A percentile compares a stretch with the other conserved stretches of the same genome.
Evolutionary conservation across 2,888 invertebrate genomes (phyloP).

Genomic region (Drosophila mettleri): DNA sequence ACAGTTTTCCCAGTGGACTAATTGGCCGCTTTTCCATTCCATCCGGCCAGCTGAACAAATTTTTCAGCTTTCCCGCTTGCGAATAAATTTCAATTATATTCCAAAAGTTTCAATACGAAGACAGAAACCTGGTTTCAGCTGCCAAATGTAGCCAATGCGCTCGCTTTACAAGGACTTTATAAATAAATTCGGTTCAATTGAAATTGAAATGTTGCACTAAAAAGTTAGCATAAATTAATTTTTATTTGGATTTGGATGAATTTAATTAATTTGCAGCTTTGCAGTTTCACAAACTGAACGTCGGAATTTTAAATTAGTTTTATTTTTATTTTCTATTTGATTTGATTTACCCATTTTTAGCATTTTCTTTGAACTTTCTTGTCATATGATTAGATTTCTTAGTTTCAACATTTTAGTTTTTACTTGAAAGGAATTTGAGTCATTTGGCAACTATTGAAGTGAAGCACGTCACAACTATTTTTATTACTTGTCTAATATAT

Average conservation of each 20-base stretch:
- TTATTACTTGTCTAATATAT: too few species aligned
- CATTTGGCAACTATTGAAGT: slow-evolving; percentile 5
- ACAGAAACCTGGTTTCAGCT: not conserved
- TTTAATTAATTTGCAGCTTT: slow-evolving; percentile 1
- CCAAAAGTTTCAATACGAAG: not conserved
- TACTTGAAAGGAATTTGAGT: not conserved
- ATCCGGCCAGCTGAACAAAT: slow-evolving; percentile 20
- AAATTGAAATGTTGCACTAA: not conserved
- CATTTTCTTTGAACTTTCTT: not conserved
- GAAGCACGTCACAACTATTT: rapidly evolving
- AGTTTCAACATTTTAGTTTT: slow-evolving; percentile 1
- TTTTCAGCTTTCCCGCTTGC: slow-evolving; percentile 27
- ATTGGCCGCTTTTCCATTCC: slow-evolving; percentile 51
- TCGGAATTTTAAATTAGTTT: not conserved
- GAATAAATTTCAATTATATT: slow-evolving; percentile 32
- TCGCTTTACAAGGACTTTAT: slow-evolving; percentile 36
- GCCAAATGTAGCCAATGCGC: slow-evolving; percentile 7
- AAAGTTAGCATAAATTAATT: not conserved
- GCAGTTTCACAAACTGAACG: not conserved
- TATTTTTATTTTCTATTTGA: not conserved
- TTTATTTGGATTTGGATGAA: not conserved
- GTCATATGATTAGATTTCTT: slow-evolving; percentile 2
- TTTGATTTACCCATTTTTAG: not conserved
- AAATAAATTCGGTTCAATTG: slow-evolving; percentile 32
- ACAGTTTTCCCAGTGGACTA: slow-evolving; percentile 57